Base-by-base conservation (phyloP, 2,113 vertebrate species). In the Merops nubicus region DNA sequence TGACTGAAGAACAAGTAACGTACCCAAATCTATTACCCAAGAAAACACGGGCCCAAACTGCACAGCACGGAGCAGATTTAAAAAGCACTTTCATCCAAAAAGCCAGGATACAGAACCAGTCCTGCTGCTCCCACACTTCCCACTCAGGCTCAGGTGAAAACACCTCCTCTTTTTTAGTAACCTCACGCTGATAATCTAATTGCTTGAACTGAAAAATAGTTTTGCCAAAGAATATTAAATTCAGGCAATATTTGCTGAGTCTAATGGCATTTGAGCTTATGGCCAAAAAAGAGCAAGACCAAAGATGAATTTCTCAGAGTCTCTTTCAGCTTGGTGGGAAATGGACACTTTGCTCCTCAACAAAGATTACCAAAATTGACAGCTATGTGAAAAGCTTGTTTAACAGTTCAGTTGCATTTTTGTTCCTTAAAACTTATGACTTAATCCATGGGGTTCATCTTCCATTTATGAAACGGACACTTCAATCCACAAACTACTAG, bases 151-250 rank as follows among this genome's bases (percentile, higher is more conserved):
- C n/a, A 51, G 47, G 60, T 67, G 47, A 88, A 94, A 96, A 86
- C 33, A 77, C 26, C 50, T 84, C 47, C 72, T 79, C 36, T 47
- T 67, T 91, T 92, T 84, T 74, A 93, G 63, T 60, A 79, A 92
- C 25, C 20, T 83, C 68, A 91, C 1, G 0, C 4, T 68, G 60
- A 93, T 93, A 86, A 91, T 64, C 43, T 38, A 80, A 47, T 56
- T 75, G 47, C 85, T 90, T 78, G 54, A 85, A 87, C 88, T 69
- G 65, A 96, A 86, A 94, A 94, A 95, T 63, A 88, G 40, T 80
- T 95, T 96, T 88, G 67, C 59, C 93, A 90, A 73, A 76, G 36
- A 77, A 74, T 73, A 85, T 88, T 88, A 80, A 73, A 83, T 96
- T 88, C 78, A 77, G 59, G 64, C 20, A 73, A 31, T 67, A 63